These are phyloP conservation scores for Eospalax fontanierii DNA, from an alignment of 2,797 vertebrate species.

Conservation along the genomic window DNA sequence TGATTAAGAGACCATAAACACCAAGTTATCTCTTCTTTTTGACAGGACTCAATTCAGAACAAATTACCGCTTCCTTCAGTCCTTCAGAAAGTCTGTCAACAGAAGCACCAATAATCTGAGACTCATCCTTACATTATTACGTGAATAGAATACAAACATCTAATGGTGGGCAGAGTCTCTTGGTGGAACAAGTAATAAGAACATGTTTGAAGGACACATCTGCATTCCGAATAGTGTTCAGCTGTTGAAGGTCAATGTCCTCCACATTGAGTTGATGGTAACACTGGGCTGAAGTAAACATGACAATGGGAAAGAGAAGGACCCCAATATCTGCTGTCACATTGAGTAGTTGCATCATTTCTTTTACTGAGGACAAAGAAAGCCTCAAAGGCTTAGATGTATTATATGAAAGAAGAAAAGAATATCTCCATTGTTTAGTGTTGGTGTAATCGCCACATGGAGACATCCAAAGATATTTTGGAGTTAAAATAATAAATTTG, in stretches of 20 bases:
- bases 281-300: background rate
- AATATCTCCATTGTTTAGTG: background rate
- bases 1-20: background rate
- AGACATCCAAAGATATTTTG: background rate
- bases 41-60: background rate
- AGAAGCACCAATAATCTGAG: background rate
- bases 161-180: accelerated
- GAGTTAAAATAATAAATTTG: background rate
- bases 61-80: background rate
- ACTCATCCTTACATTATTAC: background rate
- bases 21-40: background rate
- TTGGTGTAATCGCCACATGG: background rate
- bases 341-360: background rate
- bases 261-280: background rate
- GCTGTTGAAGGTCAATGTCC: accelerated
- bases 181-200: background rate
- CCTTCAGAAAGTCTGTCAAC: background rate
- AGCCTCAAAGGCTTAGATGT: accelerated
- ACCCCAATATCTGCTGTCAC: background rate
- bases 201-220: background rate
- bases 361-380: background rate
- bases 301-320: no score
- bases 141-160: accelerated
- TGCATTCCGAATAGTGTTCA: background rate
- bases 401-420: background rate